Conservation (phyloP, 2,113 vertebrate species). For the Montifringilla adamsi region DNA sequence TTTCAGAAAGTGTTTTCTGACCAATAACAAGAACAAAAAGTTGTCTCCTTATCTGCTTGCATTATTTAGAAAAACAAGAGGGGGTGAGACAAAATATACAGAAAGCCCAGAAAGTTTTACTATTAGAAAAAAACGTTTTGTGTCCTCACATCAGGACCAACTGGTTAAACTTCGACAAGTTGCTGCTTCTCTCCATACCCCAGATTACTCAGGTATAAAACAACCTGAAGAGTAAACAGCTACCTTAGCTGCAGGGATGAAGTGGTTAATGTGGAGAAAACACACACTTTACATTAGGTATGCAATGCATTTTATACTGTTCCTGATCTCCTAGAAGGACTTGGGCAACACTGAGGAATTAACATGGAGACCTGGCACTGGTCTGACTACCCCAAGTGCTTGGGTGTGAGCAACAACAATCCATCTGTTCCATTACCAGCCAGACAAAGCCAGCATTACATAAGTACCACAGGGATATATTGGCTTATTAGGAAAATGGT, state of each 20-base stretch:
- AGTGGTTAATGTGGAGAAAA: neutral
- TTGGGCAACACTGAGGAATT: neutral
- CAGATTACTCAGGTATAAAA: neutral
- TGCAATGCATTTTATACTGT: neutral
- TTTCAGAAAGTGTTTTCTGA: neutral
- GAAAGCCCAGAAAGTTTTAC: neutral
- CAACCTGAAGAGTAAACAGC: neutral
- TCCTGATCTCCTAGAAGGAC: neutral
- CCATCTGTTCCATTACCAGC: conserved; percentile 8
- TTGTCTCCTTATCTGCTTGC: neutral
- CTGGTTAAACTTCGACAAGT: neutral
- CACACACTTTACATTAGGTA: neutral
- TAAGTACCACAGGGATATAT: neutral
- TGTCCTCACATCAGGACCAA: neutral
- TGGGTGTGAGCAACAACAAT: conserved; percentile 5
- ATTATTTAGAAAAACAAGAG: neutral
- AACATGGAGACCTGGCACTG: neutral
- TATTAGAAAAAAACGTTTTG: neutral
- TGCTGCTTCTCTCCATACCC: neutral
- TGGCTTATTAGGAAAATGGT: neutral
- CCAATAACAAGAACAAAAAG: neutral
- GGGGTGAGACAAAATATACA: neutral
- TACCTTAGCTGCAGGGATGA: neutral
- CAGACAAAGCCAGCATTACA: conserved; percentile 38
- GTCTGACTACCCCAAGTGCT: neutral